phyloP scores from a whole-genome alignment of 2,888 invertebrate genomes.

The Polymixis lichenea region DNA sequence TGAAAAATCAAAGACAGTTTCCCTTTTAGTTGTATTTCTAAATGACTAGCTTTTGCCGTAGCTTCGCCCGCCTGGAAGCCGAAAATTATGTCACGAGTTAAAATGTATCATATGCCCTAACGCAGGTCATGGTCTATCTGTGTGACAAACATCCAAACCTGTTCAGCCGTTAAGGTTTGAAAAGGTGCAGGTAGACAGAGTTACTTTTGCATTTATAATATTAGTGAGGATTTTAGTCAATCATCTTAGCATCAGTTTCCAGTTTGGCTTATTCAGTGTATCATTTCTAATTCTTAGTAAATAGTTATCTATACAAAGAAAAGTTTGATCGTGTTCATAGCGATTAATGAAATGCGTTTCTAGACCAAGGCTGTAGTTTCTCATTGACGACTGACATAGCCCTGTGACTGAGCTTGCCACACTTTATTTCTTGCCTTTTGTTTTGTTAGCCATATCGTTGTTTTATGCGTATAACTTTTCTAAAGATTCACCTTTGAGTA shows the following conservation, averaged over 20 bases:
- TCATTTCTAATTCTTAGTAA: background rate
- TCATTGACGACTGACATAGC: conserved; percentile 10
- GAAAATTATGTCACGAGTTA: background rate
- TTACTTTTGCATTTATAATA: background rate
- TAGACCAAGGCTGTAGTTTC: conserved; percentile 57
- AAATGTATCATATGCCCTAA: background rate
- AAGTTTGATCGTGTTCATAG: conserved; percentile 11
- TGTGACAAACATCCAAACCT: background rate
- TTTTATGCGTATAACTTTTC: background rate
- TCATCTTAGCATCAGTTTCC: background rate
- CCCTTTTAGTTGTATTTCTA: background rate
- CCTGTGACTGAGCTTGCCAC: conserved; percentile 25
- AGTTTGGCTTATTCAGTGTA: background rate
- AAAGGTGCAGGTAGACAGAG: background rate
- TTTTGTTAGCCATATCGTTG: conserved; percentile 12
- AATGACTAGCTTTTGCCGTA: background rate
- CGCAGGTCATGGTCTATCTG: background rate
- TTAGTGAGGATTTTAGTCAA: background rate
- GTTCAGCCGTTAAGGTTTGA: background rate
- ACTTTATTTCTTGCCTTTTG: conserved; percentile 8
- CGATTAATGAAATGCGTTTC: conserved; percentile 45
- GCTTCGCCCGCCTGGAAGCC: no score
- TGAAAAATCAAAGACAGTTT: background rate
- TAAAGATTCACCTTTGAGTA: no score
- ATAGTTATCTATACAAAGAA: conserved; percentile 13